phyloP scores from a whole-genome alignment of 2,797 vertebrate genomes.

The Xyrichtys novacula region DNA sequence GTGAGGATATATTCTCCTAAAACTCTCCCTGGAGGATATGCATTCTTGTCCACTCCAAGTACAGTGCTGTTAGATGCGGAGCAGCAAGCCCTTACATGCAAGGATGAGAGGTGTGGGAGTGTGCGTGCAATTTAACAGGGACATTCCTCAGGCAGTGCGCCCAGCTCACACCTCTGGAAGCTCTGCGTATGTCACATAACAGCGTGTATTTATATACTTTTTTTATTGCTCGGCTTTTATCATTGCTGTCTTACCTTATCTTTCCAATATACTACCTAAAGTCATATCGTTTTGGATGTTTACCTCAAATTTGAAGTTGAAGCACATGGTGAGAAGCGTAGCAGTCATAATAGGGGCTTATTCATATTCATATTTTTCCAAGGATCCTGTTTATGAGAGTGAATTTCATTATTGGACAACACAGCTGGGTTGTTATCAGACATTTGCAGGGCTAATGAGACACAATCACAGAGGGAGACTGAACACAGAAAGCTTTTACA shows the following conservation, averaged over 20 bases:
- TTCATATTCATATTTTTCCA: neutral
- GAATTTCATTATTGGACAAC: neutral
- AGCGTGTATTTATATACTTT: too few species aligned
- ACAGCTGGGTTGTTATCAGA: neutral
- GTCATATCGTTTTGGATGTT: too few species aligned
- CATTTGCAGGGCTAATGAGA: neutral
- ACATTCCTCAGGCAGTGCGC: slow-evolving; percentile 59
- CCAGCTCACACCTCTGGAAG: slow-evolving; percentile 35
- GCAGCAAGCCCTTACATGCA: slow-evolving; percentile 60
- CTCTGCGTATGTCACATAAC: slow-evolving; percentile 16
- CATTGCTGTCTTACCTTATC: too few species aligned
- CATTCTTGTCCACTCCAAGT: slow-evolving; percentile 19
- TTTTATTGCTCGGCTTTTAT: too few species aligned
- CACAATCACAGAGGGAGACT: neutral
- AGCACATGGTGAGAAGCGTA: too few species aligned
- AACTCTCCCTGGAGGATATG: slow-evolving; percentile 1
- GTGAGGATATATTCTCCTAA: neutral
- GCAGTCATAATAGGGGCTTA: too few species aligned
- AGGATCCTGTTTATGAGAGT: neutral
- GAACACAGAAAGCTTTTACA: slow-evolving; percentile 14
- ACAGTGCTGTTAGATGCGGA: slow-evolving; percentile 4
- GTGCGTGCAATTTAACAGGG: slow-evolving; percentile 18
- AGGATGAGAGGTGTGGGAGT: neutral
- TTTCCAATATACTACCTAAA: too few species aligned
- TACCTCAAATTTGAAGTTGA: too few species aligned